Base-by-base conservation (phyloP, 2,888 invertebrate genomes). In the Dicyrtomina minuta region DNA sequence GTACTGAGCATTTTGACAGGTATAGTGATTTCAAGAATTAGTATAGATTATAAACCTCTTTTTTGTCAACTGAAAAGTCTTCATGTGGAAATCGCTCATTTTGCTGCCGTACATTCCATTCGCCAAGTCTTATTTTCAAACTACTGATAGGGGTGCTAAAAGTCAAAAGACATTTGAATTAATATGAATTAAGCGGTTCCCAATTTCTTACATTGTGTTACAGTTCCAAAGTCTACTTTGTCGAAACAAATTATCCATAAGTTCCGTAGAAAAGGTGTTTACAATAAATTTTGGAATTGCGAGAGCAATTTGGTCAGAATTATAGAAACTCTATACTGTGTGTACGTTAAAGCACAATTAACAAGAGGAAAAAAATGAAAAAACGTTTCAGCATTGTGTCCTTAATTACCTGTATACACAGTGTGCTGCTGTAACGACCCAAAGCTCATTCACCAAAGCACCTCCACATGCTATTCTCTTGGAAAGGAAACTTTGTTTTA, bases 381-480 rank as follows among this genome's bases (percentile, higher is more conserved):
- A 41, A 10, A 8, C 43, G 13, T 41, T 41, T 13, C 8, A 10
- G 43, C 10, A 41, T 13, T 41, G 8, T 41, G 43, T 41, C 13
- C 13, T 8, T 41, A 41, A 41, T 41, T 41, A 92, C 93, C 91
- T 92, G 75, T 93, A 92, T 62, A 93, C 93, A 82, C 93, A 93
- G 66, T 79, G 79, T 79, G 77, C 82, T 80, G 94, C 94, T 0
- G 94, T 95, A 1, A 94, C 89, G 10, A 94, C 92, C 94, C 94
- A 95, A 82, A 92, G 85, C 77, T 92, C 92, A 66, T 92, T 94
- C 59, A 95, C 86, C 44, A 95, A 82, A 0, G 95, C 95, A 0
- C 95, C 95, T 0, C 95, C 95, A 80, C 95, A 95, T 2, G 94
- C 93, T 12, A 95, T 84, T 81, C 95, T 92, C 82, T 93, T 92